Evolutionary conservation across 2,888 invertebrate genomes (phyloP), one percentile per base, ranked within the genome.

Genomic region (Nomada ferruginata): DNA sequence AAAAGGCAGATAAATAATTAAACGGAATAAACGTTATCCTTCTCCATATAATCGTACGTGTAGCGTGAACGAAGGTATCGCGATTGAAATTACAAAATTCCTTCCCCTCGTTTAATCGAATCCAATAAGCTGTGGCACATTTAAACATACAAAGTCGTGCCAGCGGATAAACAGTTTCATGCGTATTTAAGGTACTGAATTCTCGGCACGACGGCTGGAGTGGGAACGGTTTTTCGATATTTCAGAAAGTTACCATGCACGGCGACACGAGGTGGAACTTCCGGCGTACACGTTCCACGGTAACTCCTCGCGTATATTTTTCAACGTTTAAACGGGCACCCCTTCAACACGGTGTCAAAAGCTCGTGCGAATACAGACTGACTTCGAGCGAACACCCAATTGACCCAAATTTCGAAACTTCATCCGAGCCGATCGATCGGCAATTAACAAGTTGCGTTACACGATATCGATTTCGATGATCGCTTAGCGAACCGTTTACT

Each of bases 391-490:
- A 50, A 50, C 52, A 52, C 44, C 76, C 72, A 76, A 76, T 76
- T 65, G 72, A 76, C 76, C 76, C 52, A 42, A 18, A 76, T 76
- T 36, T 9, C 50, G 42, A 50, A 57, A 72, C 50, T 72, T 72
- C 36, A 63, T n/a, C 23, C 76, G 72, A 36, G 36, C 50, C 59
- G 26, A 47, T 26, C 65, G 76, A 72, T 72, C 52, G 20, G 59
- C 76, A 72, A 76, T 76, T 76, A 76, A 76, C 72, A 18, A 36
- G 76, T 71, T 63, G 55, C 70, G 72, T 71, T 53, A 63, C 70
- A 47, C n/a, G 7, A 29, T 57, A 53, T 76, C 63, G 76, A 65
- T 64, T 71, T 64, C 59, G 26, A 59, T 18, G 42, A 72, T 61
- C 50, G 57, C 42, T n/a, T 47, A 23, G 23, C 23, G 63, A 71